phyloP scores from a whole-genome alignment of 2,113 vertebrate species.

The Carettochelys insculpta region DNA sequence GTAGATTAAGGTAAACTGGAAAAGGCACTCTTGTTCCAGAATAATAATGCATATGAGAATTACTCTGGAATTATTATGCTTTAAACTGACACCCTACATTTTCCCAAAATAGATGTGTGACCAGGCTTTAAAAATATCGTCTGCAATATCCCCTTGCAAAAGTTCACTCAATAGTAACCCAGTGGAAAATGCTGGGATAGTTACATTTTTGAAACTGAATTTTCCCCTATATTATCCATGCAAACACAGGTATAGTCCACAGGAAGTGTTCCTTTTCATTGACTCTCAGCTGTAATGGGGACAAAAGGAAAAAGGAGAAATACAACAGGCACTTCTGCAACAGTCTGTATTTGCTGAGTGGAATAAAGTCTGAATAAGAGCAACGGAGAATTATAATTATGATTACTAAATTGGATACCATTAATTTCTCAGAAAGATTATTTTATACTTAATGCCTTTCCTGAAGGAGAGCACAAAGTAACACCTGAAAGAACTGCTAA shows the following conservation, averaged over 20 bases:
- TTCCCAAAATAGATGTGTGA: neutral
- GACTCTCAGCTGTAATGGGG: neutral
- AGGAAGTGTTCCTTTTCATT: neutral
- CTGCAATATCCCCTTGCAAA: neutral
- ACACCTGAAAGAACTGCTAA: slow-evolving; percentile 34
- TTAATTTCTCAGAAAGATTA: slow-evolving; percentile 49
- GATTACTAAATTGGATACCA: slow-evolving; percentile 52
- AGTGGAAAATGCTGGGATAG: neutral
- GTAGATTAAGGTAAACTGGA: neutral
- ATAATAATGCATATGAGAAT: too few relatives aligned
- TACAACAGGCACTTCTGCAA: slow-evolving; percentile 7
- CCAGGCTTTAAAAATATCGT: neutral
- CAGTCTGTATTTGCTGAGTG: slow-evolving; percentile 16
- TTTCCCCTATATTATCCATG: neutral
- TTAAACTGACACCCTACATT: neutral
- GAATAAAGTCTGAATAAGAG: slow-evolving; percentile 44
- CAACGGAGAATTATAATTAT: slow-evolving; percentile 22
- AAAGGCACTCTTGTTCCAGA: neutral
- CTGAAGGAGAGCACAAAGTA: slow-evolving; percentile 38
- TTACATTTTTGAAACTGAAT: neutral
- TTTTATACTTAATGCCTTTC: slow-evolving; percentile 41
- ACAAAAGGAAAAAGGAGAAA: neutral
- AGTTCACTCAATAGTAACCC: neutral
- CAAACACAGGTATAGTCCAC: neutral
- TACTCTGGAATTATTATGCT: neutral